phyloP scores from a whole-genome alignment of 2,113 vertebrate species.

The Erpornis zantholeuca region DNA sequence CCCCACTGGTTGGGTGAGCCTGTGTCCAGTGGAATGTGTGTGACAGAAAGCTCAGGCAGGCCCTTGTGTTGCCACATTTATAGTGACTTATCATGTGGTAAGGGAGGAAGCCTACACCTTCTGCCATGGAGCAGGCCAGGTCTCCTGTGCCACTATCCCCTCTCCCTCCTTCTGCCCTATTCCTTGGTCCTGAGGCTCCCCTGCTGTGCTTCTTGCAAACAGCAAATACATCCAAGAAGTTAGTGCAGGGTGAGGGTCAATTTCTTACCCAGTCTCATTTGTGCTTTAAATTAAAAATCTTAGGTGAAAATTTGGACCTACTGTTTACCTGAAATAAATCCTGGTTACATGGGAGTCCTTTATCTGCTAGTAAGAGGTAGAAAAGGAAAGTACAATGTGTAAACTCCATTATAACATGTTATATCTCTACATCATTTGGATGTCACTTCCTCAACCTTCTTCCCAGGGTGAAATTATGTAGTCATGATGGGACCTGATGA shows the following conservation, averaged over 20 bases:
- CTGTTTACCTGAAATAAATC: background rate
- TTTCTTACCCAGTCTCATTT: background rate
- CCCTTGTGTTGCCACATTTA: background rate
- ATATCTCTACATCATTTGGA: background rate
- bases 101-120: rapidly evolving
- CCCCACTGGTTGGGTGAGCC: rapidly evolving
- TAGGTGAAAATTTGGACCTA: background rate
- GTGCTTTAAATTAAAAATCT: background rate
- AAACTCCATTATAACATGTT: background rate
- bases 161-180: background rate
- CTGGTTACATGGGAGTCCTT: background rate
- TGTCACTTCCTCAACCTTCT: background rate
- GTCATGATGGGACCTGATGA: background rate
- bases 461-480: background rate
- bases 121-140: rapidly evolving
- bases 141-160: rapidly evolving
- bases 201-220: background rate
- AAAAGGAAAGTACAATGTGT: background rate
- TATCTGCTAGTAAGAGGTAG: background rate
- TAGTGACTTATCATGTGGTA: rapidly evolving
- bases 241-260: rapidly evolving
- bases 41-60: background rate
- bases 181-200: rapidly evolving
- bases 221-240: too few species aligned
- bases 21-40: rapidly evolving